Evolutionary conservation across 2,888 invertebrate genomes (phyloP).

Genomic region (Didymodactylos carnosus): DNA sequence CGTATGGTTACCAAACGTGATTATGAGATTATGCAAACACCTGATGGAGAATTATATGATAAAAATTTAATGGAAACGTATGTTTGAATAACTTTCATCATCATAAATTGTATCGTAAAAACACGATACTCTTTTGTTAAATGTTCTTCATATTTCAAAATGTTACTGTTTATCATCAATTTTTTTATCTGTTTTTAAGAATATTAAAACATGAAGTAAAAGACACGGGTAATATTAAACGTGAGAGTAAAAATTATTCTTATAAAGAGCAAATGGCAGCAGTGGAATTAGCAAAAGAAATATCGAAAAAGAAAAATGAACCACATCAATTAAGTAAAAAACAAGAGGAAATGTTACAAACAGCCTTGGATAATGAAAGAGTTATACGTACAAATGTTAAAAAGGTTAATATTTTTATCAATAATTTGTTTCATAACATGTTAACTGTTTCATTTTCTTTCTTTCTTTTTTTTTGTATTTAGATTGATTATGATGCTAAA

Average conservation of each 20-base stretch:
- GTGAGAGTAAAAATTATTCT: slow-evolving; percentile 86
- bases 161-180: no score
- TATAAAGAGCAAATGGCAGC: slow-evolving; percentile 91
- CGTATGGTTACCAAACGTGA: neutral
- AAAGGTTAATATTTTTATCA: slow-evolving; percentile 32
- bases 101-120: neutral
- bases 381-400: slow-evolving; percentile 50
- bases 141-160: no score
- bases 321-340: slow-evolving; percentile 48
- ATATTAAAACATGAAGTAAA: slow-evolving; percentile 2
- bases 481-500: neutral
- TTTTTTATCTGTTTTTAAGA: neutral
- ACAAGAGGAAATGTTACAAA: slow-evolving; percentile 71
- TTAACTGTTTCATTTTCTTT: no score
- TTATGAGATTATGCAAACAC: slow-evolving; percentile 11
- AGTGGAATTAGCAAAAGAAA: slow-evolving; percentile 49
- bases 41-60: slow-evolving; percentile 2
- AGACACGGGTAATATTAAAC: slow-evolving; percentile 49
- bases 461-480: neutral
- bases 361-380: slow-evolving; percentile 64
- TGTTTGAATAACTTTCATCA: neutral
- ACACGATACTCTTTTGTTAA: neutral
- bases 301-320: slow-evolving; percentile 35
- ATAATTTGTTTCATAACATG: neutral
- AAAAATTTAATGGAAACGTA: slow-evolving; percentile 1